Evolutionary conservation across 2,113 vertebrate genomes (phyloP), one percentile per base, ranked within the genome.

Genomic region (Ardeotis arabs): DNA sequence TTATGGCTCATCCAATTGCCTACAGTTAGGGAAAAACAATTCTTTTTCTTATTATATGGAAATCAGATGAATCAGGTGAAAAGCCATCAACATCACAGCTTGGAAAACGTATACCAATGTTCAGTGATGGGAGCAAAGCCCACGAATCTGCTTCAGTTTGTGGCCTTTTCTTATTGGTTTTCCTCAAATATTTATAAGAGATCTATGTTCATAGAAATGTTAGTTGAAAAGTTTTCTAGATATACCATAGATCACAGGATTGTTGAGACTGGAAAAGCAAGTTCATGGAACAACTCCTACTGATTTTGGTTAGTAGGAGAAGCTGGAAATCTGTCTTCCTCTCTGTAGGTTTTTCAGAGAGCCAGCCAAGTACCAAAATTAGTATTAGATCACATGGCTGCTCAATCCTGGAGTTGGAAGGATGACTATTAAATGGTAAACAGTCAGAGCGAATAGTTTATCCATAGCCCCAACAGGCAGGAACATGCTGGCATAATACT

Each of bases 1-100:
- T 96, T 97, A 90, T 76, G 78, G 94, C 94, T 97, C 81, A 96
- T 83, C 87, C 93, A 92, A 90, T 92, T 97, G 95, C 89, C 94
- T 94, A 87, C 64, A 84, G 60, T 96, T 97, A 92, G 95, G 64
- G 93, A 78, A 83, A 96, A 96, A 89, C 69, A 89, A 91, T 96
- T 86, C 47, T 91, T 95, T 95, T 96, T 94, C 68, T 94, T 80
- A 97, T 97, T 97, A 91, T 83, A 91, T 83, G 75, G 89, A 95
- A 97, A 97, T 95, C 70, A 95, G 81, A 94, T 90, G 52, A 94
- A 94, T 90, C 74, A 76, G 90, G 86, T 87, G 78, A 96, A 95
- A 97, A 97, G 60, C 66, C 82, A 95, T 91, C 88, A 89, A 56
- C 91, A 93, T 84, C 85, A 83, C 53, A 85, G 59, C 87, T 82